Evolutionary conservation across 2,888 invertebrate genomes (phyloP), one percentile per base, ranked within the genome.

Genomic region (Papilio protenor): DNA sequence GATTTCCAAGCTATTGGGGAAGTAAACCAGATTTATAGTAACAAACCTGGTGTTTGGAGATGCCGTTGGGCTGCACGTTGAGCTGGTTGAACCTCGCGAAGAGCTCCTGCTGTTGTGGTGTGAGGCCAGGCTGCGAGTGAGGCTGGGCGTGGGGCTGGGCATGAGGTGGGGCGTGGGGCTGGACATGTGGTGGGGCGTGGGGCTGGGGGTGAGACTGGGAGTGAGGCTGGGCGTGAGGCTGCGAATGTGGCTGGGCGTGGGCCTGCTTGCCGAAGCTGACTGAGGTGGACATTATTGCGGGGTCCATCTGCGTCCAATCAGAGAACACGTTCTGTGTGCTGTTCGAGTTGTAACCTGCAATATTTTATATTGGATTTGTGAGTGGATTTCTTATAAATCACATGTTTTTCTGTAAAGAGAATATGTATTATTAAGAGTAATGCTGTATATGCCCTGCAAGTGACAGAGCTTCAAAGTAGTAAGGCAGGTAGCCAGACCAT

Each of bases 261-360:
- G 81, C 76, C 78, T 80, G 81, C 84, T 91, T 95, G 85, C 92
- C 92, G 87, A 92, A 95, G 89, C 94, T 95, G 81, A 96, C 96
- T 81, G 96, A 96, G 81, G 96, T 97, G 81, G 97, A 96, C 90
- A 98, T 96, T 85, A 99, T 98, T 83, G 98, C 98, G 79, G 99
- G 98, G 95, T 99, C 99, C 95, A 98, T 96, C 83, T 97, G 96
- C 85, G 98, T 97, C 98, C 98, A 98, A 93, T 98, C 98, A 84
- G 96, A 95, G 92, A 96, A 96, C 86, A 95, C 95, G 64, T 69
- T 69, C 66, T 69, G 66, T 69, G 89, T 85, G 85, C 83, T 89
- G 86, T 85, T 89, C 79, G 88, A 83, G 85, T 86, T 91, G 87
- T 84, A 92, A 80, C 91, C 92, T 93, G 89, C 40, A 75, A 79